Conservation (phyloP, 2,113 vertebrate species). For the Parus major region DNA sequence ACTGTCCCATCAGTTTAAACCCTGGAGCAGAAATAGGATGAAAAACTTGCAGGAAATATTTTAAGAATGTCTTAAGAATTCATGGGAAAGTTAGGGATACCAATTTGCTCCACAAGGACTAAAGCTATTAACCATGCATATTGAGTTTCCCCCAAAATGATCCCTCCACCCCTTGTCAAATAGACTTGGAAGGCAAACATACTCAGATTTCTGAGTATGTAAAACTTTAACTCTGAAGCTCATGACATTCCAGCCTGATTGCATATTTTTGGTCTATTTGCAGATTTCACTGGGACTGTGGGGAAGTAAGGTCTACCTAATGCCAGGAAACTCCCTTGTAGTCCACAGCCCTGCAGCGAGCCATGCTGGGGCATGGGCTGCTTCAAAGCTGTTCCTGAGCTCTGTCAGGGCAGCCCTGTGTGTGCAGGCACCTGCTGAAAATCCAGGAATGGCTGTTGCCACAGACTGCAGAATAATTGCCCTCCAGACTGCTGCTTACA, state of each 20-base stretch:
- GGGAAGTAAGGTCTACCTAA: background rate
- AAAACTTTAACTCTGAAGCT: background rate
- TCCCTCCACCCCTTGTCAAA: background rate
- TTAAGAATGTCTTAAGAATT: background rate
- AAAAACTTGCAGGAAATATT: background rate
- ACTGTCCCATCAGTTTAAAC: background rate
- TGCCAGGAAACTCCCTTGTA: accelerated
- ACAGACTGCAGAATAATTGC: background rate
- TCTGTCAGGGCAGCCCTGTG: background rate
- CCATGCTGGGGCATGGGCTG: background rate
- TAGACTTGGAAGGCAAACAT: background rate
- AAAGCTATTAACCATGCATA: background rate
- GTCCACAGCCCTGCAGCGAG: background rate
- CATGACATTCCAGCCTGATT: background rate
- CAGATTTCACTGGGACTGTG: background rate
- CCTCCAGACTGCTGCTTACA: background rate
- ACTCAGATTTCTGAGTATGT: background rate
- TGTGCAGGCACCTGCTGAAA: accelerated
- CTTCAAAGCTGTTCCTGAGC: background rate
- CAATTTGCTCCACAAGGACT: background rate
- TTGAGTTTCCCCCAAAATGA: background rate
- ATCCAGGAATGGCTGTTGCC: background rate
- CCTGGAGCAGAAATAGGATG: background rate
- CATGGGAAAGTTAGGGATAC: background rate
- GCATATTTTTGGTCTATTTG: background rate